Evolutionary conservation across 1,140 invertebrate species (phyloP).

Genomic region (Zaprionus africanus): DNA sequence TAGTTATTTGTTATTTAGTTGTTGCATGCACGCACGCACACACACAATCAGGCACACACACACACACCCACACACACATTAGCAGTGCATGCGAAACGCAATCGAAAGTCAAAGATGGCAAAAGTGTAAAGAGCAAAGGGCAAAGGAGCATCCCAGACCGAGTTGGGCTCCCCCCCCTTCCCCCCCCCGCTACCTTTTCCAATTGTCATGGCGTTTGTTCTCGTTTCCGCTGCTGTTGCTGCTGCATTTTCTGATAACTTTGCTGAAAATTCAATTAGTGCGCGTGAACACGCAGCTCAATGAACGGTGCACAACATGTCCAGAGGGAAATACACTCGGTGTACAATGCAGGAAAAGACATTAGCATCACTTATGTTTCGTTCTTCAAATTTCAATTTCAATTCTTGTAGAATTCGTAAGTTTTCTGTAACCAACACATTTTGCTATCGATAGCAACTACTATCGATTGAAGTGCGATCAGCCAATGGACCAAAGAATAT

Average conservation of each 20-base stretch:
- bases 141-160: background rate
- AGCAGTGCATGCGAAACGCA: background rate
- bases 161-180: background rate
- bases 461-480: no score
- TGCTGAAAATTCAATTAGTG: slow-evolving; percentile 34
- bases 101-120: slow-evolving; percentile 4
- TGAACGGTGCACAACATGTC: slow-evolving; percentile 12
- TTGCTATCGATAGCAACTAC: background rate
- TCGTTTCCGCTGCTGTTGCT: slow-evolving; percentile 1
- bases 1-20: slow-evolving; percentile 11
- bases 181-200: background rate
- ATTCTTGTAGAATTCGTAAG: background rate
- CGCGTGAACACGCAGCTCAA: slow-evolving; percentile 26
- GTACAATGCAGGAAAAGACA: background rate
- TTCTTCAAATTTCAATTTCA: background rate
- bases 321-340: background rate
- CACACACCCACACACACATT: background rate
- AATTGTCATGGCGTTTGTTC: slow-evolving; percentile 10
- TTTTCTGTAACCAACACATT: background rate
- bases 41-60: background rate
- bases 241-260: slow-evolving; percentile 12
- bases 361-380: background rate
- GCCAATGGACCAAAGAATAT: no score
- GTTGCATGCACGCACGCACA: slow-evolving; percentile 7
- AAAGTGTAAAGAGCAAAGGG: background rate